Evolutionary conservation across 2,888 invertebrate genomes (phyloP).

Genomic region (Sinohyriopsis cumingii): DNA sequence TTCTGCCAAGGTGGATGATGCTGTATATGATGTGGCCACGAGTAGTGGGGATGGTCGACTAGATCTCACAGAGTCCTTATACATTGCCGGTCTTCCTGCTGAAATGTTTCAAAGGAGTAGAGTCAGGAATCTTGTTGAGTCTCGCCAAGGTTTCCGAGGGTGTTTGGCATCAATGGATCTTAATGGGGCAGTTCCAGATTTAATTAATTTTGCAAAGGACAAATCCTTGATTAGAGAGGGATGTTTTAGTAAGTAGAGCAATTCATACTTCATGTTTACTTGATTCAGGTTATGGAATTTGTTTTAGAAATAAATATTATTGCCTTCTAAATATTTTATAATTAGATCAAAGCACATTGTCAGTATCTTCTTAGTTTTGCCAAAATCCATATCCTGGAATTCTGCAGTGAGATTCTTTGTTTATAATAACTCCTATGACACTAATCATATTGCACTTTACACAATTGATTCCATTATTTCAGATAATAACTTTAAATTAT

Average conservation of each 20-base stretch:
- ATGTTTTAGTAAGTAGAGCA: slow-evolving; percentile 32
- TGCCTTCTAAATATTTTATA: too few species aligned
- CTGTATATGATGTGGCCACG: slow-evolving; percentile 30
- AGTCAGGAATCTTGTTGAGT: slow-evolving; percentile 46
- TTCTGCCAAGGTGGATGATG: slow-evolving; percentile 46
- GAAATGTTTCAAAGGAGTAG: slow-evolving; percentile 39
- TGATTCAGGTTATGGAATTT: too few species aligned
- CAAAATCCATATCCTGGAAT: too few species aligned
- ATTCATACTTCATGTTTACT: too few species aligned
- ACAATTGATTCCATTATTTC: too few species aligned
- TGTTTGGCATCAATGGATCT: slow-evolving; percentile 66
- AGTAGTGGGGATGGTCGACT: slow-evolving; percentile 40
- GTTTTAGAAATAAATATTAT: too few species aligned
- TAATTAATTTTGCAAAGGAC: slow-evolving; percentile 41
- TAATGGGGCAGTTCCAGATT: slow-evolving; percentile 53
- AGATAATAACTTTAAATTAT: too few species aligned
- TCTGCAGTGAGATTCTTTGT: too few species aligned
- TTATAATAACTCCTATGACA: too few species aligned
- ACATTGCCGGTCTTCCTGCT: slow-evolving; percentile 63
- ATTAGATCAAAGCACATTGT: too few species aligned
- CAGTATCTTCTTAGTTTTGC: too few species aligned
- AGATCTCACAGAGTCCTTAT: slow-evolving; percentile 43
- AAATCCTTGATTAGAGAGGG: slow-evolving; percentile 27
- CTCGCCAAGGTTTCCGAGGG: slow-evolving; percentile 65
- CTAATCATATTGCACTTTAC: too few species aligned